Base-by-base conservation (phyloP, 2,113 vertebrate genomes). In the Elanoides forficatus region DNA sequence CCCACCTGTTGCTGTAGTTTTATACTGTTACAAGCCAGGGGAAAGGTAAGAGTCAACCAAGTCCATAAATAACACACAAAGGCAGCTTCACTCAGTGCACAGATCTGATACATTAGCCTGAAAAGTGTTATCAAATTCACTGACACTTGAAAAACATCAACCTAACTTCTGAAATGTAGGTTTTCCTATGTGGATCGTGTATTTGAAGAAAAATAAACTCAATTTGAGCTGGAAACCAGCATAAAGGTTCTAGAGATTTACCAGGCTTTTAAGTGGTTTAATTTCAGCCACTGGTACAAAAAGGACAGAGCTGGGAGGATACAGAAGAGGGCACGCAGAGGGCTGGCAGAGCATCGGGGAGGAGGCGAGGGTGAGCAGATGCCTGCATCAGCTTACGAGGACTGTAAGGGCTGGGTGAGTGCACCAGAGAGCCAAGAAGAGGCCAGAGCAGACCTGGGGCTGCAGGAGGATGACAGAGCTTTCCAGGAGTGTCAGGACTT, bases 281-380 rank as follows among this genome's bases (percentile, higher is more conserved):
- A 81, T 83, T 89, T 74, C 74, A 72, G 76, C 29, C 38, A 15
- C 9, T 18, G 12, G 36, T 20, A 67, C 26, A 72, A 21, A 48
- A 55, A 40, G 32, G 59, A 52, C 27, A 29, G 50, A 40, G 29
- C 17, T 0, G 1, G 30, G 6, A 79, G 34, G 36, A 56, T 2
- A 32, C 8, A 25, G 40, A 38, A 36, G 23, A 27, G 29, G n/a
- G 48, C 16, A 27, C 0, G 1, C 4, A 11, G 56, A 38, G 45
- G 32, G 25, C 55, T 62, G 78, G 36, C 43, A n/a, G 18, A 91
- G 55, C 72, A 87, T 15, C 56, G 25, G 40, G 22, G 47, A 52
- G 38, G 32, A 50, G 3, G 3, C 3, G 12, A 32, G 18, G 52
- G 26, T 11, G 45, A 66, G 30, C 1, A 6, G 42, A 26, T 6